Conservation (phyloP, 2,113 vertebrate species). For the Caretta caretta region DNA sequence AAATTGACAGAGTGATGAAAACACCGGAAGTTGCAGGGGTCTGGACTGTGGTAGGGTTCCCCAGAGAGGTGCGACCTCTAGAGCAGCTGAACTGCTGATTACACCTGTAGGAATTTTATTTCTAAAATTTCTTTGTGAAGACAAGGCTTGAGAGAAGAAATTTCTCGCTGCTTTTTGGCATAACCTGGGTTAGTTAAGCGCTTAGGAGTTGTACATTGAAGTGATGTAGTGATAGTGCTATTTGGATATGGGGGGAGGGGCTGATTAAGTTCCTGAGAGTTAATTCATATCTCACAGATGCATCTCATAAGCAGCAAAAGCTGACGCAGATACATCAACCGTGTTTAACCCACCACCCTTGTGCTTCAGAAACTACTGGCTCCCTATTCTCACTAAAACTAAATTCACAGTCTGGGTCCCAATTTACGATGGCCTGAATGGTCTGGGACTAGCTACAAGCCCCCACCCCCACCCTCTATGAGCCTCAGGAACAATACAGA, state of each 20-base stretch:
- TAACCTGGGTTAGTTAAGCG: neutral
- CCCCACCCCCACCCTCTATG: neutral
- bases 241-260: neutral
- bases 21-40: neutral
- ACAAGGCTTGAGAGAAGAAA: conserved; percentile 16
- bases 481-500: neutral
- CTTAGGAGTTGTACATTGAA: conserved; percentile 11
- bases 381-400: neutral
- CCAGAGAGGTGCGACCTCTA: neutral
- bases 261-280: neutral
- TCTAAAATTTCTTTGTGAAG: conserved; percentile 16
- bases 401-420: neutral
- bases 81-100: neutral
- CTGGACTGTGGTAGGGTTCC: neutral
- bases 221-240: neutral
- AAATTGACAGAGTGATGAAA: neutral
- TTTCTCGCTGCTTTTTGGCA: neutral
- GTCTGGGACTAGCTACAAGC: neutral
- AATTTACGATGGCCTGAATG: neutral
- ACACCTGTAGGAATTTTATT: neutral
- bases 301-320: neutral
- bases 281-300: neutral
- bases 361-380: neutral
- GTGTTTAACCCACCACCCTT: neutral
- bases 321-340: neutral